Evolutionary conservation across 2,113 vertebrate genomes (phyloP), one percentile per base, ranked within the genome.

Genomic region (Ceyx margarethae): DNA sequence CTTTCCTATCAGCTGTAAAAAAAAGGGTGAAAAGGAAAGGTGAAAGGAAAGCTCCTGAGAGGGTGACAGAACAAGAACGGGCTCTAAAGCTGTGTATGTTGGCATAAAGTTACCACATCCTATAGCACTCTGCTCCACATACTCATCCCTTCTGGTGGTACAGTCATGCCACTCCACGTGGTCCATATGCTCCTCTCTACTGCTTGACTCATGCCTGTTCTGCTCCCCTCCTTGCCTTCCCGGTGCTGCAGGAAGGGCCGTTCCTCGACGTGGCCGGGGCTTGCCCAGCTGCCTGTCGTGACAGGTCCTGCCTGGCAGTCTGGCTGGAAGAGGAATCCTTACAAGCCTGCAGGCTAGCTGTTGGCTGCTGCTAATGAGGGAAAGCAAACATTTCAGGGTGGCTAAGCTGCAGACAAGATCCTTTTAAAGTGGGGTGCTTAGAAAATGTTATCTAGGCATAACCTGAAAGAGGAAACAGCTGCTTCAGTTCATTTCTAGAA

Each of bases 321-420:
- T 89, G 92, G 67, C 82, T 95, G 5, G 54, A 80, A 82, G 64
- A 94, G 72, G 79, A 93, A 88, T 85, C 85, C 72, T 88, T 50
- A 35, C 48, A 72, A 91, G 88, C 94, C 94, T 66, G 57, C 76
- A 71, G 88, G 95, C 85, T 71, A 66, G 51, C 74, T 85, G 31
- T 45, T 6, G 65, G 74, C 48, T 15, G 16, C n/a, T 51, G 65
- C 72, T 75, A 67, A 42, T 53, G 82, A 89, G 37, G 69, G 31
- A 90, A 73, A 72, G 60, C 43, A 72, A 45, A 35, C 57, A 37
- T 89, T 93, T 92, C 89, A 85, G 72, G 57, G 17, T 28, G 48
- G 87, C 68, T 94, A 85, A 93, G 85, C 91, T 92, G 76, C 51
- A 93, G 79, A 67, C 56, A 83, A 81, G 89, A 89, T 93, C 81